Conservation (phyloP, 2,797 vertebrate genomes). For the Lithobates sylvaticus region DNA sequence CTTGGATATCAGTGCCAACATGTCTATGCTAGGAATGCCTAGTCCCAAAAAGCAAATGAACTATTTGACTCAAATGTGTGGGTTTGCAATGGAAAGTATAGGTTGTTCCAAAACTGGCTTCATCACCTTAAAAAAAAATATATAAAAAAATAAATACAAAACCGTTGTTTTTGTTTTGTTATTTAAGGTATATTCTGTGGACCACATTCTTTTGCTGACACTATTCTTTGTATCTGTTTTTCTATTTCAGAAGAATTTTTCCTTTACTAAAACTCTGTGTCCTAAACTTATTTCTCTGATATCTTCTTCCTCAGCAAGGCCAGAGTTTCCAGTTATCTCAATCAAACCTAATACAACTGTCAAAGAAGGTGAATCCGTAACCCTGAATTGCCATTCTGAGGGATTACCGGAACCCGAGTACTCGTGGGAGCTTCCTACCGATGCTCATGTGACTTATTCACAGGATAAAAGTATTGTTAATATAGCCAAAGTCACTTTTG, state of each 20-base stretch:
- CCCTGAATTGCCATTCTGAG: not conserved
- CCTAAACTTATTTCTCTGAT: not conserved
- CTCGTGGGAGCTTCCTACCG: not conserved
- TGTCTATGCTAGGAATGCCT: no score
- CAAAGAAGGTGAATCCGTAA: not conserved
- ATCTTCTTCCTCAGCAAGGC: not conserved
- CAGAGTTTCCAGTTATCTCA: not conserved
- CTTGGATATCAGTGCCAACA: no score
- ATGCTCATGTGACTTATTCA: not conserved
- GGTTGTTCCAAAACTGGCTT: no score
- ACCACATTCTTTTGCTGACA: no score
- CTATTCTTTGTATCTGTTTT: no score
- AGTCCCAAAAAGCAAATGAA: no score
- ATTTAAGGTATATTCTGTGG: no score
- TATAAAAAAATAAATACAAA: no score
- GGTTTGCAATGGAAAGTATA: no score
- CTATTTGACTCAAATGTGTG: no score
- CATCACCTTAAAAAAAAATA: no score
- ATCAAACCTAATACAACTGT: not conserved
- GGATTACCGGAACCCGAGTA: not conserved
- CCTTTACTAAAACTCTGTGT: not conserved
- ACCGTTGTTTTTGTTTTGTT: no score
- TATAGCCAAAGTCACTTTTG: not conserved
- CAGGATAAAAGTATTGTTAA: not conserved
- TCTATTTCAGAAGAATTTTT: not conserved